These are phyloP conservation scores for Mylabris phalerata DNA, from an alignment of 1,140 invertebrate species.

Conservation along the genomic window DNA sequence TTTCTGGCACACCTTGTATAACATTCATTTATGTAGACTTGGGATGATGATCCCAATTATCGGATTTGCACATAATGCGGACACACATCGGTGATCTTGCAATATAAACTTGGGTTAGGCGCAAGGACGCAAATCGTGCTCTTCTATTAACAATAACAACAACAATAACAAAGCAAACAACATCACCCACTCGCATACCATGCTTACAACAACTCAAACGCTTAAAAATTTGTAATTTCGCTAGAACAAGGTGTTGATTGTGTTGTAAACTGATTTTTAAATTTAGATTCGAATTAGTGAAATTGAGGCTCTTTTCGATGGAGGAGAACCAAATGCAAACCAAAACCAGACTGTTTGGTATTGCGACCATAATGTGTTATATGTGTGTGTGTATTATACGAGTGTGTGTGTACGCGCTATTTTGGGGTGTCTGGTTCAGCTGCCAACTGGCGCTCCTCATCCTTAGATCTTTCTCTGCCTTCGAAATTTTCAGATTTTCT, in stretches of 20 bases:
- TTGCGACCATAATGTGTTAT: constrained; percentile 34
- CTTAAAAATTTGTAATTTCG: too few relatives aligned
- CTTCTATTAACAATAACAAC: background rate
- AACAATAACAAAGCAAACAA: background rate
- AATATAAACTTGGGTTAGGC: constrained; percentile 11
- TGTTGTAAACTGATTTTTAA: background rate
- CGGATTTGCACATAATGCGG: constrained; percentile 31
- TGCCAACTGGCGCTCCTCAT: constrained; percentile 35
- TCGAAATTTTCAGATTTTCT: too few relatives aligned
- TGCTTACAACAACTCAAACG: background rate
- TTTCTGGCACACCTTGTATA: constrained; percentile 5
- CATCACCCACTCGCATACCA: constrained; percentile 2
- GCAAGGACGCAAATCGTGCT: constrained; percentile 9
- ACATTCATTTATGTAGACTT: background rate
- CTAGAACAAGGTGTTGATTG: background rate
- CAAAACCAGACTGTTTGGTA: constrained; percentile 37
- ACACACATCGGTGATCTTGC: constrained; percentile 26
- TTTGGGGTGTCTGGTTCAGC: constrained; percentile 36
- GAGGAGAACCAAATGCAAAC: too few relatives aligned
- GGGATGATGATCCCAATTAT: constrained; percentile 29
- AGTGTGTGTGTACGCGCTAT: constrained; percentile 23
- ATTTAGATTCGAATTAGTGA: too few relatives aligned
- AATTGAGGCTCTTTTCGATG: too few relatives aligned
- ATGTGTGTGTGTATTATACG: too few relatives aligned
- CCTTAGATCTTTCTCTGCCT: background rate